These are phyloP conservation scores for Rynchops niger DNA, from an alignment of 2,113 vertebrate species.

Conservation along the genomic window DNA sequence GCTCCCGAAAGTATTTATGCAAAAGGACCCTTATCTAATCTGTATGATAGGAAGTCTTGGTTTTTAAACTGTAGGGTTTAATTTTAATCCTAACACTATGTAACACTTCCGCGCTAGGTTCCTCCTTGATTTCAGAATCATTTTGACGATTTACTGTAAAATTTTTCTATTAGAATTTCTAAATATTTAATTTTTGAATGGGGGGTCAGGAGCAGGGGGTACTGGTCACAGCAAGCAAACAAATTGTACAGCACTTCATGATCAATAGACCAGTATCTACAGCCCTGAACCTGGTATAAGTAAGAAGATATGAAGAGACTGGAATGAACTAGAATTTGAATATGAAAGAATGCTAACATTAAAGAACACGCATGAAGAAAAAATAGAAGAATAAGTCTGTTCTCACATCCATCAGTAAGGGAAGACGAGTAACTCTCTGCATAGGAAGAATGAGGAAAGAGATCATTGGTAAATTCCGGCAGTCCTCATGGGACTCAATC, in stretches of 20 bases:
- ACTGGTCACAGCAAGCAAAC: not conserved
- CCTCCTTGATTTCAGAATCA: not conserved
- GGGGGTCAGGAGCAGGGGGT: not conserved
- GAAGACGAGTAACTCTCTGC: slow-evolving; percentile 96
- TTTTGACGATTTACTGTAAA: not conserved
- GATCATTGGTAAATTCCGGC: slow-evolving; percentile 94
- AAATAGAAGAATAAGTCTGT: not conserved
- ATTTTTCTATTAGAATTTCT: not conserved
- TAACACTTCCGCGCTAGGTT: not conserved
- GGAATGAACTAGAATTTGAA: not conserved
- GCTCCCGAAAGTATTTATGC: not conserved
- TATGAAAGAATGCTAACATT: rapidly evolving
- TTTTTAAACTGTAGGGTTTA: not conserved
- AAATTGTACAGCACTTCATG: not conserved
- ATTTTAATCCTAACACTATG: not conserved
- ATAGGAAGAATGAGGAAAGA: slow-evolving; percentile 99
- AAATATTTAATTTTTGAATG: not conserved
- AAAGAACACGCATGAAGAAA: not conserved
- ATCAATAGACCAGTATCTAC: not conserved
- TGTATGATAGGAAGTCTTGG: rapidly evolving
- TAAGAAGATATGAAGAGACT: not conserved
- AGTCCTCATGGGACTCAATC: slow-evolving; percentile 90
- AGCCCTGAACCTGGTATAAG: not conserved
- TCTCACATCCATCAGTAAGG: slow-evolving; percentile 96
- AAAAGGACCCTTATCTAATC: not conserved